A percentile compares a stretch with the other conserved stretches of the same genome.
Conservation (phyloP, 2,113 vertebrate species). For the Narcine bancroftii region DNA sequence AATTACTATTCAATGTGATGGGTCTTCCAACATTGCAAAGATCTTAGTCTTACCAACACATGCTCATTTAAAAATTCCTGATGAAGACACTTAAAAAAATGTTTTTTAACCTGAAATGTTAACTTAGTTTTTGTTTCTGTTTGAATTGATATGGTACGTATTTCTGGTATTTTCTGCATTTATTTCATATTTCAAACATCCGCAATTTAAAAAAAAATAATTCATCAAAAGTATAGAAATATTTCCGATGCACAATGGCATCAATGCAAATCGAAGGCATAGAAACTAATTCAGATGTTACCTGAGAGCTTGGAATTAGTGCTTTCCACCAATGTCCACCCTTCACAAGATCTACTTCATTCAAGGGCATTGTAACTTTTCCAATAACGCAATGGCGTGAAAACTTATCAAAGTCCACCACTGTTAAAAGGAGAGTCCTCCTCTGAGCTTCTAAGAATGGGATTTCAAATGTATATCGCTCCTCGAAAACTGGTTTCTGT, state of each 20-base stretch:
- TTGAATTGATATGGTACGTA: no score
- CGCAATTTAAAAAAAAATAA: no score
- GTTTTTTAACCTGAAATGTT: no score
- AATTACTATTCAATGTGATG: neutral
- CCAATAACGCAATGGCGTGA: conserved; percentile 81
- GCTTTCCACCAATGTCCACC: conserved; percentile 89
- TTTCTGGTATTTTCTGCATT: no score
- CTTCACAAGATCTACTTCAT: conserved; percentile 79
- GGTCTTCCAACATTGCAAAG: neutral
- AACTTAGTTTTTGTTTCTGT: no score
- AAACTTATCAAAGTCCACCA: conserved; percentile 85
- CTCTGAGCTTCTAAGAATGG: conserved; percentile 82
- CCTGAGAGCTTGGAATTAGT: conserved; percentile 79
- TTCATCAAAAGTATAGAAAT: no score
- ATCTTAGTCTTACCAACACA: neutral
- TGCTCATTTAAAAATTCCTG: neutral
- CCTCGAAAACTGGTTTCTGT: conserved; percentile 77
- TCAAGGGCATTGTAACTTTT: conserved; percentile 71
- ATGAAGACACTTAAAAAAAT: no score
- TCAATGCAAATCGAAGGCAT: neutral
- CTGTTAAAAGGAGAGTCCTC: conserved; percentile 73
- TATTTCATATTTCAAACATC: no score
- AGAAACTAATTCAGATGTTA: conserved; percentile 45
- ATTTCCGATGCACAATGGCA: no score
- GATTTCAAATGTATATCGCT: conserved; percentile 80